A percentile compares a stretch with the other conserved stretches of the same genome.
Evolutionary conservation across 2,113 vertebrate species (phyloP).

Genomic region (Oreochromis niloticus): DNA sequence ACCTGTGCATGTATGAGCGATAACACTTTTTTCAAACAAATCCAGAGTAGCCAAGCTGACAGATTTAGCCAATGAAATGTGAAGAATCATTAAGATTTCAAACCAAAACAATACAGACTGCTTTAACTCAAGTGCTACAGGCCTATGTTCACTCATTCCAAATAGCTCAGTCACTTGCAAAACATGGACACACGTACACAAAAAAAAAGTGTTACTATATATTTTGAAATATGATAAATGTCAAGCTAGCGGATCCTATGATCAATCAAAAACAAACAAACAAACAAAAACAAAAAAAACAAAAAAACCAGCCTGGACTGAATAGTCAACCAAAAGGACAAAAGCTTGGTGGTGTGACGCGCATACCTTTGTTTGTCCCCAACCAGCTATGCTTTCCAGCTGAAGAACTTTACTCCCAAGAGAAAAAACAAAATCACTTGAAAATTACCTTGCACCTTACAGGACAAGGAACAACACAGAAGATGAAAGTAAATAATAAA

Average conservation of each 20-base stretch:
- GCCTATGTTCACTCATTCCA: constrained; percentile 14
- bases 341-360: constrained; percentile 28
- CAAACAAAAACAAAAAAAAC: not conserved
- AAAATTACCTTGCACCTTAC: constrained; percentile 35
- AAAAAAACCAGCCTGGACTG: not conserved
- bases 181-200: constrained; percentile 2
- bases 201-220: not conserved
- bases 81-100: constrained; percentile 4
- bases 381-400: not conserved
- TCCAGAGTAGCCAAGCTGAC: not conserved
- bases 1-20: not conserved
- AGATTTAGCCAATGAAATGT: constrained; percentile 53
- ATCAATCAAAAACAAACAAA: constrained; percentile 1
- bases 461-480: constrained; percentile 24
- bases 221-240: constrained; percentile 29
- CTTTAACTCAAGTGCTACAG: constrained; percentile 42
- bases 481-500: constrained; percentile 48
- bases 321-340: not conserved
- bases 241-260: constrained; percentile 18
- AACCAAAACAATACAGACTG: not conserved
- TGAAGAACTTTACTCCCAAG: not conserved
- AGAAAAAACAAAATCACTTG: not conserved
- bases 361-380: constrained; percentile 21
- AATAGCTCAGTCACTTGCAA: constrained; percentile 27
- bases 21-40: constrained; percentile 42